Percentiles rank a stretch among this genome's conserved stretches.
These are phyloP conservation scores for Cyanocitta stelleri DNA, from an alignment of 2,113 vertebrate species.

Conservation along the genomic window DNA sequence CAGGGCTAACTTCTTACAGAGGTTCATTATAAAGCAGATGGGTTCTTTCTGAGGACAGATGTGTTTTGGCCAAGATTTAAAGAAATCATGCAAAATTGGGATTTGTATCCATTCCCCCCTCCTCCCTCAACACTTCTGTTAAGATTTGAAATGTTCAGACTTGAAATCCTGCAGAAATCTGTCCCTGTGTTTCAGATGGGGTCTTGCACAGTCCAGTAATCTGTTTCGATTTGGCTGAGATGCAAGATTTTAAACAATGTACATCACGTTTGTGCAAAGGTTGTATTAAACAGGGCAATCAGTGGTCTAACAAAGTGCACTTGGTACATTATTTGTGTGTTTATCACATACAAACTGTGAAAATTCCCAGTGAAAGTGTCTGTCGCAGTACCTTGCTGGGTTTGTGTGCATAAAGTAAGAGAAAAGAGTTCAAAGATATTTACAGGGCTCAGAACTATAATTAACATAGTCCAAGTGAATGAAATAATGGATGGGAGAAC, in stretches of 20 bases:
- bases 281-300: not conserved
- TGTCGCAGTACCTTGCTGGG: not conserved
- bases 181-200: not conserved
- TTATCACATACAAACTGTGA: not conserved
- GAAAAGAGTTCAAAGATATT: not conserved
- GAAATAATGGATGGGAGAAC: not conserved
- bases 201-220: not conserved
- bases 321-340: not conserved
- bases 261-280: not conserved
- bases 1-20: constrained; percentile 22
- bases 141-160: not conserved
- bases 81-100: not conserved
- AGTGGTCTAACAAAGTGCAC: not conserved
- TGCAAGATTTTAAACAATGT: not conserved
- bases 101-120: not conserved
- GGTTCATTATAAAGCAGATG: constrained; percentile 13
- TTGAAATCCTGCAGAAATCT: not conserved
- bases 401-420: not conserved
- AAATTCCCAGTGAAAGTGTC: not conserved
- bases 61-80: not conserved
- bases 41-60: not conserved
- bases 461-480: not conserved
- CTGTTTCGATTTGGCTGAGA: not conserved
- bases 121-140: not conserved
- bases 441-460: not conserved